Evolutionary conservation across 2,888 invertebrate species (phyloP).

Genomic region (Ceramica pisi): DNA sequence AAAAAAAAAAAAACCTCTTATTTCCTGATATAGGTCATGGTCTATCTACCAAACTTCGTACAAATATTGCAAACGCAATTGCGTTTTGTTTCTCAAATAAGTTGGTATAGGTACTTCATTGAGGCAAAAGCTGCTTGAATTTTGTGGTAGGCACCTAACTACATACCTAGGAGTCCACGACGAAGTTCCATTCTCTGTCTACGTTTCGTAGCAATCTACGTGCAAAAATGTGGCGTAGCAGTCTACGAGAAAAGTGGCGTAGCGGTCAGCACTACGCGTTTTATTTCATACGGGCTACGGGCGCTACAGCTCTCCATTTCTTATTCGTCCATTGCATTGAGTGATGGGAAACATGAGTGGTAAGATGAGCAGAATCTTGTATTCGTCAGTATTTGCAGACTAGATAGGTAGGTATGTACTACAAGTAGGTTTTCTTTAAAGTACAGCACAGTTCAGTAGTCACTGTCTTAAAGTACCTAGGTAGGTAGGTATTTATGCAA

Average conservation of each 20-base stretch:
- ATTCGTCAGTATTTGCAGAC: neutral
- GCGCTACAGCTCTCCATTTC: too few relatives aligned
- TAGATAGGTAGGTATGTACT: too few relatives aligned
- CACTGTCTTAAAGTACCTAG: neutral
- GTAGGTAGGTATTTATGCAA: neutral
- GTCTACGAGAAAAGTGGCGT: neutral
- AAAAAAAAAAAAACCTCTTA: too few relatives aligned
- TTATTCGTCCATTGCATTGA: neutral
- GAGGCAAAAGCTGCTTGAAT: neutral
- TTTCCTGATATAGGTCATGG: neutral
- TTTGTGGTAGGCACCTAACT: too few relatives aligned
- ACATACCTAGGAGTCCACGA: neutral
- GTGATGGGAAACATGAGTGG: neutral
- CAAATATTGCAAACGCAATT: too few relatives aligned
- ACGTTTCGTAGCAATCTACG: neutral
- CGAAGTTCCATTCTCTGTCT: too few relatives aligned
- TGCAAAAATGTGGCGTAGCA: neutral
- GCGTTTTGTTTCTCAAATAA: too few relatives aligned
- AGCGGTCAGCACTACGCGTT: neutral
- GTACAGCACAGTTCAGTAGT: neutral
- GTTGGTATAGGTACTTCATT: neutral
- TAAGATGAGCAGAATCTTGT: neutral
- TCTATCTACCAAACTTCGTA: too few relatives aligned
- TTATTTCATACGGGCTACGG: neutral
- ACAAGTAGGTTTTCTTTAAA: neutral